These are phyloP conservation scores for Eurytemora carolleeae DNA, from an alignment of 1,140 invertebrate genomes.

Conservation along the genomic window DNA sequence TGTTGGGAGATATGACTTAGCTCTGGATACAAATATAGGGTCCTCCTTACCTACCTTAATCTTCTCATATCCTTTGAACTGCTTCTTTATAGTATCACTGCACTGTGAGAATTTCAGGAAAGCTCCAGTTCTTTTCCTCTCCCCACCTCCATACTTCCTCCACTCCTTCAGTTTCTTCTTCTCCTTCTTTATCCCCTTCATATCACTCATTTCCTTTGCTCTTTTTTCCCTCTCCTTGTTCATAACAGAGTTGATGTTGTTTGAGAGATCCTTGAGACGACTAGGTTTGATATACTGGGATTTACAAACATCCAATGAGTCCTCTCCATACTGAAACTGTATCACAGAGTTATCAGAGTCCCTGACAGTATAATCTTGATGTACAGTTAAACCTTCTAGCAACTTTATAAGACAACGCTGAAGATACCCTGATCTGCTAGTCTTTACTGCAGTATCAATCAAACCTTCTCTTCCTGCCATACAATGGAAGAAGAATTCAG, in stretches of 20 bases:
- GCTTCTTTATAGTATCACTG: too few species aligned
- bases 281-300: slow-evolving; percentile 59
- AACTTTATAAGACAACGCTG: slow-evolving; percentile 96
- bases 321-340: slow-evolving; percentile 94
- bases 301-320: slow-evolving; percentile 77
- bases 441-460: slow-evolving; percentile 54
- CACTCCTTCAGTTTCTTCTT: slow-evolving; percentile 36
- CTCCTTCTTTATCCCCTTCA: slow-evolving; percentile 25
- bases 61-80: too few species aligned
- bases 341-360: slow-evolving; percentile 86
- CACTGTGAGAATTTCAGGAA: slow-evolving; percentile 21
- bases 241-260: slow-evolving; percentile 46
- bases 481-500: slow-evolving; percentile 98
- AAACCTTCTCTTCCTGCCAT: slow-evolving; percentile 93
- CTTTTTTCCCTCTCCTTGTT: slow-evolving; percentile 34
- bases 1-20: too few species aligned
- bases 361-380: slow-evolving; percentile 82
- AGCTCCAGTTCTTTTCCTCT: slow-evolving; percentile 24
- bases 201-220: slow-evolving; percentile 33
- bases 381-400: slow-evolving; percentile 72
- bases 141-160: slow-evolving; percentile 32
- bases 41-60: too few species aligned
- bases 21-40: too few species aligned
- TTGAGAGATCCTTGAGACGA: slow-evolving; percentile 55
- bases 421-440: slow-evolving; percentile 89